Percentiles rank a stretch among this genome's conserved stretches.
Conservation (phyloP, 2,888 invertebrate species). For the Himalopsyche japonica region DNA sequence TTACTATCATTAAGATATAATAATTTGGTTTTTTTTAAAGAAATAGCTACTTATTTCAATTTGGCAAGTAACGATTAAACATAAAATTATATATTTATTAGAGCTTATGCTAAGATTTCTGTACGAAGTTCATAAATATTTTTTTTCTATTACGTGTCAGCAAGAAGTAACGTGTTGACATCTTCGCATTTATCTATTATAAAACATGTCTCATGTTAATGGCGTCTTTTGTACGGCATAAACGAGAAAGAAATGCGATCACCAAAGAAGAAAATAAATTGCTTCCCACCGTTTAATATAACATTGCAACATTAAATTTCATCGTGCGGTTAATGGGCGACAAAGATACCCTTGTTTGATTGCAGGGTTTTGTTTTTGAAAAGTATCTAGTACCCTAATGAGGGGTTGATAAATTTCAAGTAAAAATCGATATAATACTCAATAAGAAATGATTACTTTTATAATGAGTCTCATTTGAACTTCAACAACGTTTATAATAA, state of each 20-base stretch:
- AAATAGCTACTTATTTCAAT: too few relatives aligned
- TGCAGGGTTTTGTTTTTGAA: background rate
- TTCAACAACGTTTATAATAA: too few relatives aligned
- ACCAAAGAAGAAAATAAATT: background rate
- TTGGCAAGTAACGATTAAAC: too few relatives aligned
- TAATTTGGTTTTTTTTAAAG: too few relatives aligned
- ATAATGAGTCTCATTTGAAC: too few relatives aligned
- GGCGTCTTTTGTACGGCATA: background rate
- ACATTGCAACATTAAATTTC: background rate
- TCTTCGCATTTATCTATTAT: background rate
- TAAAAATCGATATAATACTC: too few relatives aligned
- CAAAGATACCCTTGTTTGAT: background rate
- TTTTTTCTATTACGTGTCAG: too few relatives aligned
- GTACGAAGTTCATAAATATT: too few relatives aligned
- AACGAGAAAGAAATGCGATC: background rate
- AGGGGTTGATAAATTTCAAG: background rate
- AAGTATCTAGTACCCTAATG: background rate
- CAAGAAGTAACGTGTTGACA: background rate
- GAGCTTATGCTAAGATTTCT: too few relatives aligned
- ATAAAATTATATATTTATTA: too few relatives aligned
- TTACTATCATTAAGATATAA: too few relatives aligned
- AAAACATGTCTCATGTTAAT: background rate
- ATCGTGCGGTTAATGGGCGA: slow-evolving; percentile 2
- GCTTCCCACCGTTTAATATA: background rate
- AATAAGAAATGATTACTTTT: too few relatives aligned